Conservation (phyloP, 2,888 invertebrate genomes). For the Acanthococcus lagerstroemiae region DNA sequence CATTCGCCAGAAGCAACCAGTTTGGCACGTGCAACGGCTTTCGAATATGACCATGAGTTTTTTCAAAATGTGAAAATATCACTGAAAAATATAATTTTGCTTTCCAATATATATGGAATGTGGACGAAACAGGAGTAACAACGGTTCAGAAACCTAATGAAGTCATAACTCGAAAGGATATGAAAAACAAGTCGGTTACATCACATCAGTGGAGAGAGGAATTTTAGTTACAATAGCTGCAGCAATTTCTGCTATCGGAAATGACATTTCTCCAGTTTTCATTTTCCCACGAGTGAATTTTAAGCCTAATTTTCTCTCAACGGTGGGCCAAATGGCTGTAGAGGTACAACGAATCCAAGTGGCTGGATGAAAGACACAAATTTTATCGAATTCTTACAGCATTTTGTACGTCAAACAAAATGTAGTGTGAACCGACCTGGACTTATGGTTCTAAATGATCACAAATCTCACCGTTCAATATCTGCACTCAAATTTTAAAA, state of each 20-base stretch:
- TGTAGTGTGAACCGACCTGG: neutral
- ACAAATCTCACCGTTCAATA: neutral
- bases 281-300: neutral
- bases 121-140: constrained; percentile 10
- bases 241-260: neutral
- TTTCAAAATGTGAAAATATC: neutral
- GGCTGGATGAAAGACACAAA: neutral
- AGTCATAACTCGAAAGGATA: no score
- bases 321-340: neutral
- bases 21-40: neutral
- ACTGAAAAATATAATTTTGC: neutral
- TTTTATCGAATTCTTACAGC: neutral
- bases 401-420: neutral
- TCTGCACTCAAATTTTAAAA: neutral
- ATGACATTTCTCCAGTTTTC: neutral
- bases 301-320: neutral
- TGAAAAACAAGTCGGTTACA: no score
- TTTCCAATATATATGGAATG: neutral
- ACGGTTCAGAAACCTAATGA: no score
- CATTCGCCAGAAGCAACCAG: neutral
- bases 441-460: neutral
- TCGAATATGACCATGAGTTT: neutral
- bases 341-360: neutral
- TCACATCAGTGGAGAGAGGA: constrained; percentile 26
- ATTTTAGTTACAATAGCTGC: constrained; percentile 26